Evolutionary conservation across 1,140 invertebrate genomes (phyloP), one percentile per base, ranked within the genome.

Genomic region (Drosophila parvula): DNA sequence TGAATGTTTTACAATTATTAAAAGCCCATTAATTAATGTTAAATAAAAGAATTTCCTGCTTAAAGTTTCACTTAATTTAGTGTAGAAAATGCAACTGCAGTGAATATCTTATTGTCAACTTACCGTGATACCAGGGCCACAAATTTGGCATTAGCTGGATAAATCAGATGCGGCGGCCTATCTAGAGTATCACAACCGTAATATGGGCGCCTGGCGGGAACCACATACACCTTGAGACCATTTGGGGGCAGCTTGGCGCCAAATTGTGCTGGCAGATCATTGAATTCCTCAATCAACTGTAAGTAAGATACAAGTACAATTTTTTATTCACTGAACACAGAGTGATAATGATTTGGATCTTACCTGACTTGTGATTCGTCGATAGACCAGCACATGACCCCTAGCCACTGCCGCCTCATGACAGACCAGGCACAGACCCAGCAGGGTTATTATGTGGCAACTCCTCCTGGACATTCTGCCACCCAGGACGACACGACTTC

Each of bases 51-150:
- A 3, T 22, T 22, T 22, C 22, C 22, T 22, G 22, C 3, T 22
- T 22, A 22, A 22, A 22, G 3, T 22, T 1, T 22, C 22, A 22
- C 1, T 22, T 22, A 22, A 22, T 22, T 22, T 22, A 22, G 22
- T n/a, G n/a, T n/a, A n/a, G n/a, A n/a, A n/a, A n/a, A n/a, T n/a
- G n/a, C n/a, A n/a, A n/a, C n/a, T n/a, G n/a, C n/a, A n/a, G n/a
- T n/a, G n/a, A n/a, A 22, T 22, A 22, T 22, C 22, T 22, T 22
- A 22, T 22, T 1, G 22, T 22, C 22, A 22, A 22, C 22, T 22
- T 56, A 92, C 94, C 94, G 94, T 48, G 95, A 94, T 58, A 97
- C 94, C 8, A 98, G 92, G 18, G 95, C 94, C 75, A 97, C 95
- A 96, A 96, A 97, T 79, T 94, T 94, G 10, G 93, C 93, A 8